phyloP scores from a whole-genome alignment of 2,888 invertebrate genomes.

The Embidobia sp. region DNA sequence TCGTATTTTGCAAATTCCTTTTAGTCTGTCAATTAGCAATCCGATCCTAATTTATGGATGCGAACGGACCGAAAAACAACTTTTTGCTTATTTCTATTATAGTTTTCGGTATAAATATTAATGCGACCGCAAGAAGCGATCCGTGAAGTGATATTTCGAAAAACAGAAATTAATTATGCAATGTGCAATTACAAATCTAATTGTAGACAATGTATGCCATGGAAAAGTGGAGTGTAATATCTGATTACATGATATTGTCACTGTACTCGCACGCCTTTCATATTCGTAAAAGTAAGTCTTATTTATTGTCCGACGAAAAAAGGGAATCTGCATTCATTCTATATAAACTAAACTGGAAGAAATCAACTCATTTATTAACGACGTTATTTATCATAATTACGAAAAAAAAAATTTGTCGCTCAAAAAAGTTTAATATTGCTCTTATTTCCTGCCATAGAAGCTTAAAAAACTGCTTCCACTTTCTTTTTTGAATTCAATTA shows the following conservation, averaged over 20 bases:
- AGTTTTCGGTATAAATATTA: no score
- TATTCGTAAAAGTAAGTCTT: slow-evolving; percentile 39
- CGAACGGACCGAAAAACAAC: no score
- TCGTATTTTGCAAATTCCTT: no score
- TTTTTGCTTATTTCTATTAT: no score
- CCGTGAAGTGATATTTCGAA: slow-evolving; percentile 18
- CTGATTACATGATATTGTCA: slow-evolving; percentile 35
- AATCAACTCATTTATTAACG: background rate
- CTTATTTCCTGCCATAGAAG: no score
- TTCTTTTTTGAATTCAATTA: no score
- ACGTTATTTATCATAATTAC: no score
- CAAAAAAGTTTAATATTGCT: no score
- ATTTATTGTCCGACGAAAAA: slow-evolving; percentile 26
- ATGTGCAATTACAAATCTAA: slow-evolving; percentile 24
- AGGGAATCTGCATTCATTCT: slow-evolving; percentile 30
- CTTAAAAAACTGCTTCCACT: no score
- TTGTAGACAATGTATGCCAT: slow-evolving; percentile 29
- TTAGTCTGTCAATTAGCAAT: no score
- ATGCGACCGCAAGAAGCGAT: slow-evolving; percentile 5
- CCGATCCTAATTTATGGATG: no score
- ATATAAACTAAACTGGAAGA: background rate
- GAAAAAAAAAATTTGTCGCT: no score
- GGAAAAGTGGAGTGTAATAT: slow-evolving; percentile 30
- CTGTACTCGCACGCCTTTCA: slow-evolving; percentile 32
- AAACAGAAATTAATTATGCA: slow-evolving; percentile 26